Conservation (phyloP, 1,140 invertebrate genomes). For the Scaptomyza graminum region DNA sequence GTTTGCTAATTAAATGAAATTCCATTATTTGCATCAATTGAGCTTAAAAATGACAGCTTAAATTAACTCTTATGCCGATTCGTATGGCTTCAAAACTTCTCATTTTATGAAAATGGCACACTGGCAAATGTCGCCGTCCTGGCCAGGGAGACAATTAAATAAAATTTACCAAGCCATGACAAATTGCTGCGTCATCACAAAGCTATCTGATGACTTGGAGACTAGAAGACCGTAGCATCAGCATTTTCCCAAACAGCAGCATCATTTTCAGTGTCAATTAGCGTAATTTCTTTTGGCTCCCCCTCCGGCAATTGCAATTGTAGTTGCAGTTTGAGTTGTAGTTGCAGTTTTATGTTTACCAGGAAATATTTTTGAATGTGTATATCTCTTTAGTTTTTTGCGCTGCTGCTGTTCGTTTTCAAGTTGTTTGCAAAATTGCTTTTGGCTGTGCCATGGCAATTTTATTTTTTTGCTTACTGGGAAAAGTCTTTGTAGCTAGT, state of each 20-base stretch:
- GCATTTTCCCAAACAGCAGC: slow-evolving; percentile 32
- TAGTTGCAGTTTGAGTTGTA: slow-evolving; percentile 24
- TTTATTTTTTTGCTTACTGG: slow-evolving; percentile 19
- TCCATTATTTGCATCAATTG: slow-evolving; percentile 76
- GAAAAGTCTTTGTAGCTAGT: slow-evolving; percentile 43
- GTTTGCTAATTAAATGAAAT: slow-evolving; percentile 74
- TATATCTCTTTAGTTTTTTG: slow-evolving; percentile 17
- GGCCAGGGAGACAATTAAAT: slow-evolving; percentile 49
- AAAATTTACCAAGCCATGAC: slow-evolving; percentile 32
- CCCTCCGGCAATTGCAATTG: slow-evolving; percentile 15
- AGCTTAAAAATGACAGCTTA: slow-evolving; percentile 60
- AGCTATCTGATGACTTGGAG: not conserved
- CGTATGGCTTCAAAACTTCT: not conserved
- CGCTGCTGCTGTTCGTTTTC: slow-evolving; percentile 47
- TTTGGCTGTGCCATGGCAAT: slow-evolving; percentile 9
- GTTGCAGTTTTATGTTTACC: slow-evolving; percentile 54
- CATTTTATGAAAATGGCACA: slow-evolving; percentile 13
- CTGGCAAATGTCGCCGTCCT: slow-evolving; percentile 8
- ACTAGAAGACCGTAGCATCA: slow-evolving; percentile 24
- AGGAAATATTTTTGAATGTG: slow-evolving; percentile 55
- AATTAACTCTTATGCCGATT: slow-evolving; percentile 43
- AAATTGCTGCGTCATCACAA: slow-evolving; percentile 61
- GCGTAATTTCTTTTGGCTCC: slow-evolving; percentile 44
- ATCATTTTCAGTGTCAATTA: slow-evolving; percentile 73
- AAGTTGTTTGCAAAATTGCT: slow-evolving; percentile 68